These are phyloP conservation scores for Holotrichia oblita DNA, from an alignment of 1,140 invertebrate genomes.

Conservation along the genomic window DNA sequence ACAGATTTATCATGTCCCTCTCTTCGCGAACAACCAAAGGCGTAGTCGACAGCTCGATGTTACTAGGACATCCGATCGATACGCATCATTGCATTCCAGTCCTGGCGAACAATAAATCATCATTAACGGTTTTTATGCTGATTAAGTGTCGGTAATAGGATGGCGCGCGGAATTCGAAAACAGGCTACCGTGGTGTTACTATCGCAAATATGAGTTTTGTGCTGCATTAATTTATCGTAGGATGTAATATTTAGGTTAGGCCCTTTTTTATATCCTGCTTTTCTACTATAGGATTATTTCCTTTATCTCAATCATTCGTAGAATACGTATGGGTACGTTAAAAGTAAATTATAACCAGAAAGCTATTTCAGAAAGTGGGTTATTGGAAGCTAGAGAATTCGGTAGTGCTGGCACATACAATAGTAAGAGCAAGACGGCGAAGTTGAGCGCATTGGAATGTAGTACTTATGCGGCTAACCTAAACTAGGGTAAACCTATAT, in stretches of 20 bases:
- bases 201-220: not conserved
- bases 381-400: too few species aligned
- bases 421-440: too few species aligned
- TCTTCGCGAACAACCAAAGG: not conserved
- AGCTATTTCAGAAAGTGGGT: too few species aligned
- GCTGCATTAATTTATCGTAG: conserved; percentile 1
- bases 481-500: too few species aligned
- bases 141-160: not conserved
- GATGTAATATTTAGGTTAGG: not conserved
- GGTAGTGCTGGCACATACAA: too few species aligned
- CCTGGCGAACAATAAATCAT: conserved; percentile 11
- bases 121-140: conserved; percentile 20
- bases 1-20: not conserved
- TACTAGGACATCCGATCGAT: not conserved
- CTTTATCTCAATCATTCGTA: too few species aligned
- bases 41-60: not conserved
- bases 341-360: too few species aligned
- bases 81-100: conserved; percentile 5
- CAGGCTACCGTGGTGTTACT: not conserved
- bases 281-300: not conserved
- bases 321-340: too few species aligned
- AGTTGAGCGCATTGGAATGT: too few species aligned
- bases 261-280: not conserved
- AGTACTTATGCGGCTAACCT: too few species aligned
- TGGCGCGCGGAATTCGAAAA: not conserved